phyloP scores from a whole-genome alignment of 2,888 invertebrate species.

The Brachynemurus nebulosus region DNA sequence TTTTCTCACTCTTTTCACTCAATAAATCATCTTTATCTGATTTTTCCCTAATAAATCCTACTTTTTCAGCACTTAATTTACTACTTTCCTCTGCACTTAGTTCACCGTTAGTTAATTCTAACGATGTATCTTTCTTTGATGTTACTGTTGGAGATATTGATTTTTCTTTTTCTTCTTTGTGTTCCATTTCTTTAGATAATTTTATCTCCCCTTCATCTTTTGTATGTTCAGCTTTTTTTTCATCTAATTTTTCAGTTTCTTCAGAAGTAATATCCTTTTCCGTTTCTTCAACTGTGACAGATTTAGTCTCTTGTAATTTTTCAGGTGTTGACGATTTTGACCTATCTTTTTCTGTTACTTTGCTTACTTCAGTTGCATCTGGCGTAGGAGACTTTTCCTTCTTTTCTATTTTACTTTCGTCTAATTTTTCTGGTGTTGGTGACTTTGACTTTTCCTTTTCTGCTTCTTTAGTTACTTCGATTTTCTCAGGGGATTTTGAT shows the following conservation, averaged over 20 bases:
- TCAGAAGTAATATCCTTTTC: too few relatives aligned
- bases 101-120: too few relatives aligned
- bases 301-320: slow-evolving; percentile 3
- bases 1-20: too few relatives aligned
- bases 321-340: slow-evolving; percentile 1
- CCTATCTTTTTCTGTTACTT: slow-evolving; percentile 1
- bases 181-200: slow-evolving; percentile 36
- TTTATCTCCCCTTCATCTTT: slow-evolving; percentile 23
- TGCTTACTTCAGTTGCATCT: not conserved
- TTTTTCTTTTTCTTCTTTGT: too few relatives aligned
- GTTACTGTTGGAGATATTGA: too few relatives aligned
- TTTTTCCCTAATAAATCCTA: too few relatives aligned
- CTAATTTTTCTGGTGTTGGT: slow-evolving; percentile 17
- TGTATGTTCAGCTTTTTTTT: slow-evolving; percentile 10
- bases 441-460: not conserved
- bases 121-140: too few relatives aligned
- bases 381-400: not conserved
- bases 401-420: slow-evolving; percentile 26
- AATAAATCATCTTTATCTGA: too few relatives aligned
- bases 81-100: too few relatives aligned
- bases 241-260: slow-evolving; percentile 3
- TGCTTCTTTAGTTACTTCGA: slow-evolving; percentile 28
- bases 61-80: too few relatives aligned
- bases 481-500: slow-evolving; percentile 24
- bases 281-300: not conserved